These are phyloP conservation scores for Listrodromus nycthemerus DNA, from an alignment of 2,888 invertebrate genomes.

Conservation along the genomic window DNA sequence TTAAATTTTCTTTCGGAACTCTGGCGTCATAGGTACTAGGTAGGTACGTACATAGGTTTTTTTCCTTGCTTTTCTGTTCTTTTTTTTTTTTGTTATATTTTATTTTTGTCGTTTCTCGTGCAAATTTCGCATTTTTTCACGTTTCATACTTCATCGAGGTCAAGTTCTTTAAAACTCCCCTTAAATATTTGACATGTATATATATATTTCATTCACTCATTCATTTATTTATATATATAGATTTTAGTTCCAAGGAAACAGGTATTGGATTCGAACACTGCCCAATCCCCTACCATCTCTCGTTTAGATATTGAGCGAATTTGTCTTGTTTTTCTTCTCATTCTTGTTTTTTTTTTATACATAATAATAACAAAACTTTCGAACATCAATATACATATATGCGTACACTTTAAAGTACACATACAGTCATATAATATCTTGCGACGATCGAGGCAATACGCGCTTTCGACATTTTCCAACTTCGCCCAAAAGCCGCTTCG, in stretches of 20 bases:
- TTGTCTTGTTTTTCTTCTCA: conserved; percentile 63
- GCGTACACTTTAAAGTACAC: conserved; percentile 59
- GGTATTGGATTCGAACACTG: conserved; percentile 73
- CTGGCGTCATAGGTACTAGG: conserved; percentile 68
- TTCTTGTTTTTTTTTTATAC: conserved; percentile 52
- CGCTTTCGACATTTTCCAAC: conserved; percentile 71
- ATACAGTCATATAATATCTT: conserved; percentile 73
- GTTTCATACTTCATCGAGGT: conserved; percentile 43
- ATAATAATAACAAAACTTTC: conserved; percentile 76
- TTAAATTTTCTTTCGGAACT: conserved; percentile 47
- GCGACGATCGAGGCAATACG: conserved; percentile 74
- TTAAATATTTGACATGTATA: conserved; percentile 56
- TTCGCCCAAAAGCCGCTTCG: conserved; percentile 6
- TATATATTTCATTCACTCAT: conserved; percentile 30
- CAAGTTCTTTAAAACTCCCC: conserved; percentile 50
- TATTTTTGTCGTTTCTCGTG: conserved; percentile 67
- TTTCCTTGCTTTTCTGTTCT: conserved; percentile 62
- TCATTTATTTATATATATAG: conserved; percentile 50
- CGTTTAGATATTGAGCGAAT: conserved; percentile 75
- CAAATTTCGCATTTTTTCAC: conserved; percentile 44
- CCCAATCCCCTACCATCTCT: conserved; percentile 73
- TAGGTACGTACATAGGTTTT: conserved; percentile 68
- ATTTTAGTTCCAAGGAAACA: conserved; percentile 68
- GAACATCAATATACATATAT: conserved; percentile 79
- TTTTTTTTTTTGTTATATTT: conserved; percentile 48